Evolutionary conservation across 2,797 vertebrate genomes (phyloP), one percentile per base, ranked within the genome.

Genomic region (Micropoecilia bifurca): DNA sequence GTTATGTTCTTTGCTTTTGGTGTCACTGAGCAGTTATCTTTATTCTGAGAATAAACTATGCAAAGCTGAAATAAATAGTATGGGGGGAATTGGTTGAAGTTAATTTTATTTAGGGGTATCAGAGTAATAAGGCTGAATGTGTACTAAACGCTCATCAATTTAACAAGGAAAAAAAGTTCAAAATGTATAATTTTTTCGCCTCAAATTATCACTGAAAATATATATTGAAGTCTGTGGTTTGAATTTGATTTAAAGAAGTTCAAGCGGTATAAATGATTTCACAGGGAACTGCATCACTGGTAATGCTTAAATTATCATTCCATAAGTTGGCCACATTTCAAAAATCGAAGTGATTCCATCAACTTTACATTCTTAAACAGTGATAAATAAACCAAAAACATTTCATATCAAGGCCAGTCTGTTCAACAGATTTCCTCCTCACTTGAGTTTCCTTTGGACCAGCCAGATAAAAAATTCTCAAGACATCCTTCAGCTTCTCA

Each of bases 401-500:
- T 7, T 12, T 2, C 12, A 73, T 53, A 61, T 88, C 73, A n/a
- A 74, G 47, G 72, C 80, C 73, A 45, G 47, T 69, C 73, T 74
- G 48, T 71, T 41, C 6, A 13, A 39, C 72, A 86, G 71, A 75
- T 77, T 85, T 59, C 13, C 93, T 95, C 96, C 93, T 95, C 96
- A 98, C 97, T 97, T 98, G 97, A 93, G 96, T 96, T 96, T 97
- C 97, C 95, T 96, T 97, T 4, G 91, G 91, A 84, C 97, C 97
- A 89, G 91, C 76, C 79, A 90, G 90, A 91, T 97, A 97, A 86
- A 83, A 91, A 90, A 90, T 91, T 82, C 97, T 97, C 82, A 91
- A 87, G 88, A 97, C 97, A 84, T 97, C 97, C 96, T 97, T 97
- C 69, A 96, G 91, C 93, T 97, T 97, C 98, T 98, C 84, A 75